A percentile compares a stretch with the other conserved stretches of the same genome.
These are phyloP conservation scores for Parotocinclus haroldoi DNA, from an alignment of 2,797 vertebrate species.

Conservation along the genomic window DNA sequence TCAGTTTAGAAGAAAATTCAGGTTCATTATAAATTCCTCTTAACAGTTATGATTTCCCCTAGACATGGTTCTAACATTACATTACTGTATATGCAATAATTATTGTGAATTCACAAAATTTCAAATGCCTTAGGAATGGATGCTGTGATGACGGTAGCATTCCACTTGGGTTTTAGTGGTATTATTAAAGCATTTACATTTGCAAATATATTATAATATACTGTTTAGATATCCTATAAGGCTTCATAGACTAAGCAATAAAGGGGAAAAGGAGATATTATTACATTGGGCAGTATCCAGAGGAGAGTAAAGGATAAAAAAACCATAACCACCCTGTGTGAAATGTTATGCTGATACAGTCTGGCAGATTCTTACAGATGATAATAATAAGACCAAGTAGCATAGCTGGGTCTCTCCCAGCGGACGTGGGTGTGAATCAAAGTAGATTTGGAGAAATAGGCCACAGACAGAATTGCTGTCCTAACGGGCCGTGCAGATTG, in stretches of 20 bases:
- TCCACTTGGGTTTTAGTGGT: no score
- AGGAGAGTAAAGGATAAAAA: constrained; percentile 28
- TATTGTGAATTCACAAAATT: no score
- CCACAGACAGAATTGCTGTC: constrained; percentile 55
- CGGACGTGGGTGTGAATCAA: constrained; percentile 42
- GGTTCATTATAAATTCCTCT: no score
- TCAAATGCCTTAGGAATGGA: no score
- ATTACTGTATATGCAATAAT: no score
- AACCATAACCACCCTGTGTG: constrained; percentile 30
- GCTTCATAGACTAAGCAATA: constrained; percentile 1
- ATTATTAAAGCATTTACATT: no score
- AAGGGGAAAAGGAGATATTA: constrained; percentile 15
- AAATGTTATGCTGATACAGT: constrained; percentile 35
- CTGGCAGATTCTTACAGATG: constrained; percentile 43
- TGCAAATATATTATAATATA: not conserved
- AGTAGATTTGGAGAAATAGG: constrained; percentile 59
- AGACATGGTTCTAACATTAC: no score
- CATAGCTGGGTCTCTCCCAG: constrained; percentile 37
- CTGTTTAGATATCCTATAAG: not conserved
- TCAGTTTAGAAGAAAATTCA: no score
- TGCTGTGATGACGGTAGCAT: no score
- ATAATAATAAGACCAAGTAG: constrained; percentile 43
- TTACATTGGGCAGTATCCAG: constrained; percentile 23
- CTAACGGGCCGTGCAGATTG: constrained; percentile 50
- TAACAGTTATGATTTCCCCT: no score